Evolutionary conservation across 2,888 invertebrate genomes (phyloP).

Genomic region (Lordiphosa fenestrarum): DNA sequence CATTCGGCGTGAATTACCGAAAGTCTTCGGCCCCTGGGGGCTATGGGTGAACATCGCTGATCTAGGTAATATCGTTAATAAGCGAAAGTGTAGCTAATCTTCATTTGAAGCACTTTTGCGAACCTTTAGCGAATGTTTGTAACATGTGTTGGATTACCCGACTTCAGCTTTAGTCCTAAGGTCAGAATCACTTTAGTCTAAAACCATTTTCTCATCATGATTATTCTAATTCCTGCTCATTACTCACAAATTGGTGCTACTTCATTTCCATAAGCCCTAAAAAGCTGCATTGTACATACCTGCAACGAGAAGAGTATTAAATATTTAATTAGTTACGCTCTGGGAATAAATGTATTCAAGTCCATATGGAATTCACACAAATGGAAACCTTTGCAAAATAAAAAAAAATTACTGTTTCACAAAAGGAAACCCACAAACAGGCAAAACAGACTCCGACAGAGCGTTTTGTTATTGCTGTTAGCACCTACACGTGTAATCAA

Average conservation of each 20-base stretch:
- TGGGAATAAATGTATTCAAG: background rate
- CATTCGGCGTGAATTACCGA: too few species aligned
- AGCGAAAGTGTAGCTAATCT: too few species aligned
- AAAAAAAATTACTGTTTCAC: slow-evolving; percentile 22
- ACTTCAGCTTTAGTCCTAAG: too few species aligned
- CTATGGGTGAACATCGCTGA: too few species aligned
- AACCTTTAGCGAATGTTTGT: too few species aligned
- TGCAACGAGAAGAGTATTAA: slow-evolving; percentile 34
- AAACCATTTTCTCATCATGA: too few species aligned
- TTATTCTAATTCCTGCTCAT: too few species aligned
- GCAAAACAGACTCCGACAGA: slow-evolving; percentile 7
- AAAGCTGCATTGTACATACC: slow-evolving; percentile 45
- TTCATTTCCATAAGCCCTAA: background rate
- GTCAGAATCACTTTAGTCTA: too few species aligned
- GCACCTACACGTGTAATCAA: slow-evolving; percentile 69
- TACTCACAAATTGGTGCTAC: background rate
- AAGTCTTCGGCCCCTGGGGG: too few species aligned
- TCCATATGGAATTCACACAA: slow-evolving; percentile 23
- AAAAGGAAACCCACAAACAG: slow-evolving; percentile 51
- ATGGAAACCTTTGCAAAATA: slow-evolving; percentile 35
- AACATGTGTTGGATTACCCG: too few species aligned
- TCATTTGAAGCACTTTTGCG: too few species aligned
- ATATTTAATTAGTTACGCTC: slow-evolving; percentile 11
- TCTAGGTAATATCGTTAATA: too few species aligned
- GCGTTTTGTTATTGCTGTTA: slow-evolving; percentile 31